Percentiles rank a stretch among this genome's conserved stretches.
phyloP scores from a whole-genome alignment of 2,113 vertebrate genomes.

The Chitala chitala region DNA sequence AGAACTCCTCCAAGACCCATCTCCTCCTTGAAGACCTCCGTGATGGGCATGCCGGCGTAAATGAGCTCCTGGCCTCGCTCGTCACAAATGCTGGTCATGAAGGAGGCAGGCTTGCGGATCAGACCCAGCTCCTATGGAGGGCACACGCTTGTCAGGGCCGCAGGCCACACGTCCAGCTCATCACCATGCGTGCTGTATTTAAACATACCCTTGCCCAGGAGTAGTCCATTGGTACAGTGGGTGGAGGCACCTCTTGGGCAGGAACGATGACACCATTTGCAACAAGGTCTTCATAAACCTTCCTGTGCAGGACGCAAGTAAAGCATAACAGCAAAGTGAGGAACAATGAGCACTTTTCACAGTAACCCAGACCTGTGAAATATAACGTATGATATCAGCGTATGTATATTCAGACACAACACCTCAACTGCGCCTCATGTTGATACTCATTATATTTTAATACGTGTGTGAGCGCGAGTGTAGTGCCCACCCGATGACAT shows the following conservation, averaged over 20 bases:
- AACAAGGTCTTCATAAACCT: constrained; percentile 91
- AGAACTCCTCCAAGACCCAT: constrained; percentile 93
- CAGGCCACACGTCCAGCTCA: no score
- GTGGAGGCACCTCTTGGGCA: constrained; percentile 88
- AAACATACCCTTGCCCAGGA: constrained; percentile 91
- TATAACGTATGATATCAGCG: no score
- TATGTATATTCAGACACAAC: no score
- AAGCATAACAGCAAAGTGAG: not conserved
- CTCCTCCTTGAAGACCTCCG: constrained; percentile 95
- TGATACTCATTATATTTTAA: not conserved
- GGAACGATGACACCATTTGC: constrained; percentile 79
- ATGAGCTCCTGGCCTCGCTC: constrained; percentile 96
- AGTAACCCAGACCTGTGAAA: no score
- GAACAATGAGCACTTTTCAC: not conserved
- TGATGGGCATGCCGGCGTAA: constrained; percentile 97
- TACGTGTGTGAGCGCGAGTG: no score
- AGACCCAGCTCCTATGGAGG: constrained; percentile 89
- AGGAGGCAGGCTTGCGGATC: constrained; percentile 95
- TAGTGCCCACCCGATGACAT: constrained; percentile 72
- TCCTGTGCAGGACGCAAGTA: constrained; percentile 56
- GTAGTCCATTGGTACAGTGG: constrained; percentile 97
- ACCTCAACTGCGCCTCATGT: no score
- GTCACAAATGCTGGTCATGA: constrained; percentile 98
- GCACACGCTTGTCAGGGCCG: no score
- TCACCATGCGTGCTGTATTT: no score